Base-by-base conservation (phyloP, 2,113 vertebrate species). In the Onychorhynchus coronatus region DNA sequence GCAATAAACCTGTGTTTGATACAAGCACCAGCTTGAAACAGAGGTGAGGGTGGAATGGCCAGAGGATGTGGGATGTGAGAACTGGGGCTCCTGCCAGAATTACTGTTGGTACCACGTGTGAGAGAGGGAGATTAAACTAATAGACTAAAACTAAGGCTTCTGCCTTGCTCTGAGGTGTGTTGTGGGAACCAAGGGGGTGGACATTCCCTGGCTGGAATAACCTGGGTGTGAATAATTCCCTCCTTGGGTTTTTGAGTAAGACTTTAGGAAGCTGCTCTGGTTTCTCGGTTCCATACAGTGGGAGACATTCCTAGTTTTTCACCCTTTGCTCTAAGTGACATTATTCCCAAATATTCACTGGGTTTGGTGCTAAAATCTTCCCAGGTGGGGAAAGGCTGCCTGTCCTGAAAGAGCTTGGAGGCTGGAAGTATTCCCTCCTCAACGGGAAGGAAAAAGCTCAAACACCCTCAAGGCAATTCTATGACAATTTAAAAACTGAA, bases 181-280 rank as follows among this genome's bases (percentile, higher is more conserved):
- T 93, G 79, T 97, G 90, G 95, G 92, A 97, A 96, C 90, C 72
- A 97, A 49, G 95, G 90, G 95, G 92, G 96, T 95, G 96, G 93
- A 93, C 68, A 6, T 78, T 94, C 72, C 80, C 85, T 84, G 79
- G 61, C 75, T 88, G 90, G 91, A 81, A 89, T 84, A 44, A 75
- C 66, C 62, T 20, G n/a, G 66, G 22, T 42, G 73, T 96, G 95
- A 96, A 86, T 93, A 94, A 96, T 92, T 95, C 88, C 49, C 72
- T 96, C 25, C 70, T 9, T 74, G 62, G 92, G 83, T 96, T 97
- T 86, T 75, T 72, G 80, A 92, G 79, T 39, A 92, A 93, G 68
- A 46, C 52, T 7, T 74, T 49, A 63, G 71, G 82, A 83, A 90
- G 35, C 53, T 79, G 73, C 8, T 8, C 47, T 3, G 21, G 8